phyloP scores from a whole-genome alignment of 2,888 invertebrate genomes.

The Apantesis nais region DNA sequence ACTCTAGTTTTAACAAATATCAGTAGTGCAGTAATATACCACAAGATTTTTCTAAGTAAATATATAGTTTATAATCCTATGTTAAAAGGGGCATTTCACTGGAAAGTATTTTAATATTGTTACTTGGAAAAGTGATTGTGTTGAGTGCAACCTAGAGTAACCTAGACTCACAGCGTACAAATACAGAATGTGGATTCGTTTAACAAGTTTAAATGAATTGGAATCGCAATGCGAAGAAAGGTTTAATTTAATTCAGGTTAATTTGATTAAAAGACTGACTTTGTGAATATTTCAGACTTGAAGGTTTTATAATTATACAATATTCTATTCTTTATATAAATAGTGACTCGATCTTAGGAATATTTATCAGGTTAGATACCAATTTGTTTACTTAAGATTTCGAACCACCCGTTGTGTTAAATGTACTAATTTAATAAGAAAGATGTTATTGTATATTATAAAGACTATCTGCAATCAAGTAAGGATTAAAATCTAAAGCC shows the following conservation, averaged over 20 bases:
- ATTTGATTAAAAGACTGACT: not conserved
- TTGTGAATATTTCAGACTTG: not conserved
- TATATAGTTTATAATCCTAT: not conserved
- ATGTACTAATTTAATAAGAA: not conserved
- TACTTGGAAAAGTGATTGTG: not conserved
- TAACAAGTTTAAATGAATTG: not conserved
- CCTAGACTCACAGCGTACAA: not conserved
- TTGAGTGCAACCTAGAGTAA: not conserved
- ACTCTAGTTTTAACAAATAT: too few species aligned
- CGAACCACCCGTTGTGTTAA: not conserved
- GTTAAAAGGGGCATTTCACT: not conserved
- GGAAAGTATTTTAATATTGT: constrained; percentile 1
- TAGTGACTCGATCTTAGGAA: too few species aligned
- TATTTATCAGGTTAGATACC: too few species aligned
- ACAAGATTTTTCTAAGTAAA: too few species aligned
- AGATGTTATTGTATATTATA: too few species aligned
- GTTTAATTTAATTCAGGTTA: not conserved
- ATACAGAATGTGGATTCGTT: not conserved
- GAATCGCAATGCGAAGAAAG: not conserved
- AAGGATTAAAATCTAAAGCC: not conserved
- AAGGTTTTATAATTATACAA: not conserved
- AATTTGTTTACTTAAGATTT: too few species aligned
- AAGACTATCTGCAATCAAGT: too few species aligned
- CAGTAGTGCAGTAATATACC: too few species aligned
- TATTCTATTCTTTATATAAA: not conserved